phyloP scores from a whole-genome alignment of 1,140 invertebrate species.

The Bilobella aurantiaca region DNA sequence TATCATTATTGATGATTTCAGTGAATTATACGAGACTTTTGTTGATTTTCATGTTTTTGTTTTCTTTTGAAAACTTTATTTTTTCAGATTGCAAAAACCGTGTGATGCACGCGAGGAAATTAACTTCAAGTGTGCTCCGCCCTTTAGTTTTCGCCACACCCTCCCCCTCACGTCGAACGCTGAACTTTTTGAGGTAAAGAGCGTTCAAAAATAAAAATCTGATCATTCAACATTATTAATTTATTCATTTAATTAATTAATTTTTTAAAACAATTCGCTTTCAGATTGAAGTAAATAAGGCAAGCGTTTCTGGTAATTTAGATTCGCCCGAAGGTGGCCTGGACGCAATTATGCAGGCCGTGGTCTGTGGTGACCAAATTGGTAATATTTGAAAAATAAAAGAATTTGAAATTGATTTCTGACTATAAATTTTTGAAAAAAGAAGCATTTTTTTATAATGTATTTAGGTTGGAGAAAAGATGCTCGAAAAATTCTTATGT shows the following conservation, averaged over 20 bases:
- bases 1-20: too few relatives aligned
- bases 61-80: too few relatives aligned
- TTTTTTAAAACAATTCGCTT: too few relatives aligned
- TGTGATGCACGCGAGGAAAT: not conserved
- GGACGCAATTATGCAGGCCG: slow-evolving; percentile 98
- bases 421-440: slow-evolving; percentile 12
- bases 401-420: too few relatives aligned
- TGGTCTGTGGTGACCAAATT: slow-evolving; percentile 71
- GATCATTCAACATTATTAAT: too few relatives aligned
- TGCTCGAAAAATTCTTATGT: slow-evolving; percentile 84
- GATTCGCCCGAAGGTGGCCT: slow-evolving; percentile 98
- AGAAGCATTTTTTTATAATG: not conserved
- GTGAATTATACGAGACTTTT: too few relatives aligned
- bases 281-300: slow-evolving; percentile 59
- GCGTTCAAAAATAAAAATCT: too few relatives aligned
- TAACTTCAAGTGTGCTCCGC: not conserved
- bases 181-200: not conserved
- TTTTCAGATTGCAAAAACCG: not conserved
- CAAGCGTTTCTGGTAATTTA: slow-evolving; percentile 87
- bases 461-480: slow-evolving; percentile 66
- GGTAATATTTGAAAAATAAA: too few relatives aligned
- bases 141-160: not conserved
- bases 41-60: too few relatives aligned
- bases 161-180: not conserved
- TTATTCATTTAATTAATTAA: too few relatives aligned